Evolutionary conservation across 2,113 vertebrate species (phyloP), one percentile per base, ranked within the genome.

Genomic region (Gadus chalcogrammus): DNA sequence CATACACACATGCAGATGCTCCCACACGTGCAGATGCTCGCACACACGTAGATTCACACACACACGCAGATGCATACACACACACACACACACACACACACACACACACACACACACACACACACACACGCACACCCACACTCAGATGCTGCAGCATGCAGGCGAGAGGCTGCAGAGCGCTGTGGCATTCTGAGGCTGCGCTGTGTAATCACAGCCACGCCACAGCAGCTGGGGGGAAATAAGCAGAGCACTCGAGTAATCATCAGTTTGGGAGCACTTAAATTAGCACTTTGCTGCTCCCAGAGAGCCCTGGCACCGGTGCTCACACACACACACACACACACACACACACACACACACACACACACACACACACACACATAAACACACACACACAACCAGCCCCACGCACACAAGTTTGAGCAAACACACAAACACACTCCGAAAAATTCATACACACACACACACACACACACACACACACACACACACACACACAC

Each of bases 221-320:
- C 78, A 82, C 71, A 87, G 85, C 91, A 90, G 89, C 90, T 91
- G 91, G 88, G 89, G 88, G 86, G 88, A 88, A 85, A 89, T 88
- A 90, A 89, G 87, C 86, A 82, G 79, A 88, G 86, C 78, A 77
- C 83, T 87, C 64, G 69, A 83, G 78, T 89, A 91, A 91, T 89
- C 84, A 91, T 87, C 86, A 85, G 89, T 88, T 87, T 81, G 89
- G 88, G 88, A 91, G 82, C 82, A 84, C 84, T 91, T 89, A 90
- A 89, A 90, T 92, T 89, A 92, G 85, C 87, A 85, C 79, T 78
- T 73, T 69, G 87, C 84, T 82, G 81, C 79, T 89, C 84, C 84
- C 71, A 56, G 52, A 35, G 31, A 78, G 77, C 81, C 5, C 81
- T 71, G 78, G 81, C 71, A 75, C 79, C 82, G 82, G 85, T 79